A percentile compares a stretch with the other conserved stretches of the same genome.
Evolutionary conservation across 2,113 vertebrate species (phyloP).

Genomic region (Platichthys flesus): DNA sequence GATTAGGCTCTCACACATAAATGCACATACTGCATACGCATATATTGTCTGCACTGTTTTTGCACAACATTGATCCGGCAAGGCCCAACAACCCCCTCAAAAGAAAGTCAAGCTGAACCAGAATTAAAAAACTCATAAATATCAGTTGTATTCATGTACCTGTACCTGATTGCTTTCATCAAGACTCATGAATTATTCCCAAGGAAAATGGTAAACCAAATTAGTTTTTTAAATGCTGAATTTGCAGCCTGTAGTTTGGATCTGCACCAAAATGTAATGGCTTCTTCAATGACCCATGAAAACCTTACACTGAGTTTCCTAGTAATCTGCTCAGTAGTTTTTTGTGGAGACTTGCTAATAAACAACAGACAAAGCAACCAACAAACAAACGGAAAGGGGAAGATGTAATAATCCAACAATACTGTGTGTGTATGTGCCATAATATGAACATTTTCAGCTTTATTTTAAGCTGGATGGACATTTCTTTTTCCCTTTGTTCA

Average conservation of each 20-base stretch:
- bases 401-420: not conserved
- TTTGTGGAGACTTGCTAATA: not conserved
- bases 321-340: not conserved
- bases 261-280: not conserved
- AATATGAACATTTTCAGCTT: not conserved
- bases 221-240: no score
- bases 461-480: not conserved
- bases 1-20: conserved; percentile 15
- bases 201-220: no score
- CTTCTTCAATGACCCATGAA: not conserved
- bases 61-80: not conserved
- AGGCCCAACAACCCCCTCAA: not conserved
- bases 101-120: not conserved
- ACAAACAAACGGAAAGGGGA: not conserved
- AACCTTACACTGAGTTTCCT: not conserved
- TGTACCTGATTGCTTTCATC: no score
- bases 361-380: not conserved
- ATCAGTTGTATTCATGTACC: no score
- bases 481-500: no score
- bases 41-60: not conserved
- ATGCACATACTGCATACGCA: not conserved
- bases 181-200: no score
- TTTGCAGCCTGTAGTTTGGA: not conserved
- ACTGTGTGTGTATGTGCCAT: not conserved
- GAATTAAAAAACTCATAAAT: no score